These are phyloP conservation scores for Liopterus haemorrhoidalis DNA, from an alignment of 2,888 invertebrate species.

Conservation along the genomic window DNA sequence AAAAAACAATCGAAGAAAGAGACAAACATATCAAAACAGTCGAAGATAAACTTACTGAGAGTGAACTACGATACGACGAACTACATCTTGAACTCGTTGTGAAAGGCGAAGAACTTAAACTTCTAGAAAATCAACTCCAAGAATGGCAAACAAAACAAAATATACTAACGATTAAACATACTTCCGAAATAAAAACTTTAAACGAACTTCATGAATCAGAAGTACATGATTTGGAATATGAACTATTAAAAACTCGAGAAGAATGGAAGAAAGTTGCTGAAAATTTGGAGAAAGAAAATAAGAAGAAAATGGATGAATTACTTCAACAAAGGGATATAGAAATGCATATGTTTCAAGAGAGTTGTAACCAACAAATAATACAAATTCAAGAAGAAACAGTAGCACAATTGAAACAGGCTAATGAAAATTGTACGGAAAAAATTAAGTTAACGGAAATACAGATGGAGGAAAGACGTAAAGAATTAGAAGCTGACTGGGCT, in stretches of 20 bases:
- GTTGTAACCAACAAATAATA: slow-evolving; percentile 6
- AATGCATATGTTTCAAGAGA: slow-evolving; percentile 33
- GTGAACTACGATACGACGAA: slow-evolving; percentile 19
- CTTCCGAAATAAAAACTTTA: slow-evolving; percentile 34
- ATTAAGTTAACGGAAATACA: slow-evolving; percentile 42
- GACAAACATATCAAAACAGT: slow-evolving; percentile 22
- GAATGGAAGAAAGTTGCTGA: slow-evolving; percentile 34
- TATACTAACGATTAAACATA: slow-evolving; percentile 24
- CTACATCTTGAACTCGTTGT: slow-evolving; percentile 24
- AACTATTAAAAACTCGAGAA: slow-evolving; percentile 39
- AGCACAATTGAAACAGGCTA: slow-evolving; percentile 42
- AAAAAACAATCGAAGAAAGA: slow-evolving; percentile 13
- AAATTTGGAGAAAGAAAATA: slow-evolving; percentile 35
- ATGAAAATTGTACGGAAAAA: slow-evolving; percentile 43
- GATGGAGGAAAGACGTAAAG: slow-evolving; percentile 44
- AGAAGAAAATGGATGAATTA: slow-evolving; percentile 33
- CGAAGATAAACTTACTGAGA: slow-evolving; percentile 21
- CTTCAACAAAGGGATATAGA: slow-evolving; percentile 30
- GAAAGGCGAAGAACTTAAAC: slow-evolving; percentile 30
- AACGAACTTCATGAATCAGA: slow-evolving; percentile 36
- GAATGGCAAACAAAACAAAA: slow-evolving; percentile 26
- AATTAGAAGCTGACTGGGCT: slow-evolving; percentile 38
- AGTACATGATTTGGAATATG: slow-evolving; percentile 39
- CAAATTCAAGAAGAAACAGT: slow-evolving; percentile 23
- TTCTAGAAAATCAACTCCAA: slow-evolving; percentile 30